Evolutionary conservation across 2,113 vertebrate genomes (phyloP).

Genomic region (Phyllostomus hastatus): DNA sequence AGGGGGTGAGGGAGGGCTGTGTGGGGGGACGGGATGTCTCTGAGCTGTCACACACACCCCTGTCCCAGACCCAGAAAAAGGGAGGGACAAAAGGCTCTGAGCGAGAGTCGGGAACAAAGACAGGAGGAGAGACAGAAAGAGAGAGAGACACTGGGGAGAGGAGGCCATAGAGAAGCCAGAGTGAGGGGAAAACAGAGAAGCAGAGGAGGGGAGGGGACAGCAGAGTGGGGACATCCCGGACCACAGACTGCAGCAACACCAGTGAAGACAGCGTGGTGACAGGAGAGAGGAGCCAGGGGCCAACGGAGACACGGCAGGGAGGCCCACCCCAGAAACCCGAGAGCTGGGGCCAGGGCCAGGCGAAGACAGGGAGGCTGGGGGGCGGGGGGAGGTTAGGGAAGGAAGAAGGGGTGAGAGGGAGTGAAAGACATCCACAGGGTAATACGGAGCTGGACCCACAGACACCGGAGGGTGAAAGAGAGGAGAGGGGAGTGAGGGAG

Average conservation of each 20-base stretch:
- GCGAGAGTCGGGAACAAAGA: conserved; percentile 48
- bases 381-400: neutral
- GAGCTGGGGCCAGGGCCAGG: neutral
- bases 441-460: neutral
- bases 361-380: neutral
- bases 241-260: neutral
- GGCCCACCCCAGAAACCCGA: neutral
- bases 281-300: neutral
- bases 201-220: neutral
- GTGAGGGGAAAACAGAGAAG: neutral
- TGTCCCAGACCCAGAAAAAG: conserved; percentile 34
- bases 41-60: conserved; percentile 63
- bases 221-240: neutral
- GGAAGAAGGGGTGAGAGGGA: neutral
- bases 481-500: too few relatives aligned
- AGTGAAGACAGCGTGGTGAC: neutral
- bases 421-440: neutral
- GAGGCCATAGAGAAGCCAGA: neutral
- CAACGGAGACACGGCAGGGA: neutral
- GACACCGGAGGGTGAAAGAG: neutral
- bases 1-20: conserved; percentile 52
- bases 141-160: neutral
- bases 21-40: conserved; percentile 60
- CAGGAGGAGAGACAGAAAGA: neutral
- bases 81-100: conserved; percentile 61